A percentile compares a stretch with the other conserved stretches of the same genome.
These are phyloP conservation scores for Biston stratarius DNA, from an alignment of 2,888 invertebrate genomes.

Conservation along the genomic window DNA sequence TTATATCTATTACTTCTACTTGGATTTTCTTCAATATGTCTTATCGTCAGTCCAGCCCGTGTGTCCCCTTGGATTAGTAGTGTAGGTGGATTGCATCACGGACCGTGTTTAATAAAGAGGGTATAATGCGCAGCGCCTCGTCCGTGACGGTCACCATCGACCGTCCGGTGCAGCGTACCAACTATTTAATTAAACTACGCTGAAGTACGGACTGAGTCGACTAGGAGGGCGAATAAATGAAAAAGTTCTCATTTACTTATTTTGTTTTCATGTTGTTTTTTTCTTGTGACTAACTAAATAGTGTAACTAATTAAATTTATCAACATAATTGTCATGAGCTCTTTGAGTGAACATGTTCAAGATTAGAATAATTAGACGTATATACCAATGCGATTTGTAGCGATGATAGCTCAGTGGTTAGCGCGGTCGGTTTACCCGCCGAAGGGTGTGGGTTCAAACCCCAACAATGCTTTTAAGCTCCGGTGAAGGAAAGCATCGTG, in stretches of 20 bases:
- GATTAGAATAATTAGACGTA: too few species aligned
- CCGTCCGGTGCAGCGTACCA: conserved; percentile 53
- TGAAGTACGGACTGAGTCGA: conserved; percentile 7
- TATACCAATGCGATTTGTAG: too few species aligned
- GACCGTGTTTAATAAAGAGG: conserved; percentile 59
- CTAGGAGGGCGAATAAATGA: background rate
- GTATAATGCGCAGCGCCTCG: conserved; percentile 53
- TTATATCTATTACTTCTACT: too few species aligned
- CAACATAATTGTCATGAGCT: too few species aligned
- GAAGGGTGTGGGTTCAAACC: too few species aligned
- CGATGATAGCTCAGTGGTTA: too few species aligned
- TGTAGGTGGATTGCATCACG: conserved; percentile 53
- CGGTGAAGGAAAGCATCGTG: too few species aligned
- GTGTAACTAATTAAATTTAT: too few species aligned
- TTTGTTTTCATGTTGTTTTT: background rate
- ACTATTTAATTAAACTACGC: conserved; percentile 60
- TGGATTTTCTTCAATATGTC: background rate
- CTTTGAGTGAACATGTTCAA: too few species aligned
- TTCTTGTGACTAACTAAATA: too few species aligned
- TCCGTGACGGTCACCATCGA: conserved; percentile 45
- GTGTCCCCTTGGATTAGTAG: conserved; percentile 29
- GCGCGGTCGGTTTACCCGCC: too few species aligned
- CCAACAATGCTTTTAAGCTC: too few species aligned
- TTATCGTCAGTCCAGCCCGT: conserved; percentile 16
- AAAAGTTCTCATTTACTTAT: background rate